These are phyloP conservation scores for Zaprionus bogoriensis DNA, from an alignment of 2,888 invertebrate species.

Conservation along the genomic window DNA sequence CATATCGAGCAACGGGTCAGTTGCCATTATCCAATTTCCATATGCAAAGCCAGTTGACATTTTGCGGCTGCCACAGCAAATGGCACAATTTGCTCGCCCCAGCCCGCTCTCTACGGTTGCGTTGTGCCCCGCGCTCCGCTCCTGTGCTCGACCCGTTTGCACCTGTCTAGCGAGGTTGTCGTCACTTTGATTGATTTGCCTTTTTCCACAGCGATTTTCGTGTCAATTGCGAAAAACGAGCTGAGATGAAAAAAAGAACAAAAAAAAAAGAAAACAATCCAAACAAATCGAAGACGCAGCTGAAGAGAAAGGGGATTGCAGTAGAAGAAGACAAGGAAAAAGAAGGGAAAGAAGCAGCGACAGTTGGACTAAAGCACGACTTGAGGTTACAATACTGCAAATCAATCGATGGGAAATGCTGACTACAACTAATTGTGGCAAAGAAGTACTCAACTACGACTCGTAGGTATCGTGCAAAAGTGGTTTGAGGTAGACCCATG, in stretches of 20 bases:
- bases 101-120: neutral
- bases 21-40: slow-evolving; percentile 75
- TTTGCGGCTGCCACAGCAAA: slow-evolving; percentile 66
- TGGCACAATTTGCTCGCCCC: slow-evolving; percentile 8
- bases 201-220: slow-evolving; percentile 58
- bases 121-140: neutral
- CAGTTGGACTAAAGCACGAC: neutral
- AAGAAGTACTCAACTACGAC: neutral
- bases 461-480: neutral
- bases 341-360: no score
- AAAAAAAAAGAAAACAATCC: neutral
- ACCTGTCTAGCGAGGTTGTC: slow-evolving; percentile 57
- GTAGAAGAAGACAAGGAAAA: neutral
- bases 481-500: neutral
- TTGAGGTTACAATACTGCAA: neutral
- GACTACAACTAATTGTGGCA: neutral
- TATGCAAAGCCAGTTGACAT: slow-evolving; percentile 73
- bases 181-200: slow-evolving; percentile 70
- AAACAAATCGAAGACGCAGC: neutral
- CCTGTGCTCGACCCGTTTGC: slow-evolving; percentile 8
- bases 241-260: neutral
- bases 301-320: neutral
- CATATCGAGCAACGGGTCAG: slow-evolving; percentile 21
- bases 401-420: neutral
- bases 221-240: slow-evolving; percentile 53